Base-by-base conservation (phyloP, 2,113 vertebrate genomes). In the Scopus umbretta region DNA sequence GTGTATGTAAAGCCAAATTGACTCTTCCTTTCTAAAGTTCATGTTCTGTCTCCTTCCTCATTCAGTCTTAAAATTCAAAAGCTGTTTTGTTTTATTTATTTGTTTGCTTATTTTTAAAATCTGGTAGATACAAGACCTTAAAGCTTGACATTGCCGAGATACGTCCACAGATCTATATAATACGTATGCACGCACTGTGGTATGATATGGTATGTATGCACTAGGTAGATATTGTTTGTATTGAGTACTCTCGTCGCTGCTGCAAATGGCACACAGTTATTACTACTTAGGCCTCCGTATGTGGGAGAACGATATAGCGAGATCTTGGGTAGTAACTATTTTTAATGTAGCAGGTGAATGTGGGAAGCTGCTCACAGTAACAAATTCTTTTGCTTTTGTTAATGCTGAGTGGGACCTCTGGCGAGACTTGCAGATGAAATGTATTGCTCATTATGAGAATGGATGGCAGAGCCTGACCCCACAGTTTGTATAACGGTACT, bases 261-360 rank as follows among this genome's bases (percentile, higher is more conserved):
- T 97, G 89, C 45, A 91, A 92, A 27, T 92, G 94, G 90, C 89
- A 94, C 4, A 0, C 87, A 85, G 94, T 62, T 85, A 80, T 7
- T 76, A 56, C 92, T 84, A 6, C 88, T 67, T 8, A 47, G 93
- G 63, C 67, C 78, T 80, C 53, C 0, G 0, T 87, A 70, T 29
- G 96, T 96, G 92, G 96, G 96, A 92, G 95, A 92, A 85, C 1
- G 13, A 56, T 86, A 58, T 89, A 97, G 92, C 84, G 34, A 92
- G 97, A 90, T 96, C 94, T 94, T 82, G 91, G 59, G 78, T 30
- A 92, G 87, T 30, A 42, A 34, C 94, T 97, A 94, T 97, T 97
- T 97, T 94, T 95, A 47, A 58, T 15, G 62, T 58, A 89, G 94
- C 96, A 95, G 96, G 96, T 96, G 94, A 97, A 66, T 94, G 95